Percentiles rank a stretch among this genome's conserved stretches.
Conservation (phyloP, 2,113 vertebrate species). For the Triplophysa dalaica region DNA sequence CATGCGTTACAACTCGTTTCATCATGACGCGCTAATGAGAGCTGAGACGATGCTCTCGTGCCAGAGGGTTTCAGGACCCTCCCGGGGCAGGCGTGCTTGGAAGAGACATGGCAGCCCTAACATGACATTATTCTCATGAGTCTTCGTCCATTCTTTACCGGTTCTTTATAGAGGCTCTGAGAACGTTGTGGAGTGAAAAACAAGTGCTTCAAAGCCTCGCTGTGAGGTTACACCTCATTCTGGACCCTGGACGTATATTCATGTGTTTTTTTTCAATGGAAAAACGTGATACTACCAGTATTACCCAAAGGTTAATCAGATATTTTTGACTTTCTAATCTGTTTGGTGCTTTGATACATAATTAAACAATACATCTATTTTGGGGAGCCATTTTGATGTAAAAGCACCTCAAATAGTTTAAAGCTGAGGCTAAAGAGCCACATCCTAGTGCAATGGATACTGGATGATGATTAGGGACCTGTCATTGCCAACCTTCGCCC, state of each 20-base stretch:
- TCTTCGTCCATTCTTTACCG: background rate
- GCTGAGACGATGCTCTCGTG: constrained; percentile 63
- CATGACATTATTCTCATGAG: background rate
- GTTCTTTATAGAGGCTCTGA: constrained; percentile 1
- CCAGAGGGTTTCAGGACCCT: constrained; percentile 60
- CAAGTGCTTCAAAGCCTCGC: background rate
- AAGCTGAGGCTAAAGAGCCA: constrained; percentile 24
- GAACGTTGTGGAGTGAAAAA: background rate
- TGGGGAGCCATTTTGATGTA: constrained; percentile 29
- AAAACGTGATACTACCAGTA: background rate
- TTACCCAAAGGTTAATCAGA: background rate
- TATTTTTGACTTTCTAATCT: background rate
- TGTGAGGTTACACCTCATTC: background rate
- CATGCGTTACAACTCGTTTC: constrained; percentile 78
- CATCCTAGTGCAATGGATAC: constrained; percentile 60
- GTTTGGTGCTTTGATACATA: constrained; percentile 31
- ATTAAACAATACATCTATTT: constrained; percentile 40
- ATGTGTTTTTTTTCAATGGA: background rate
- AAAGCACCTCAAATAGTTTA: constrained; percentile 36
- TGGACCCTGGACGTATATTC: background rate
- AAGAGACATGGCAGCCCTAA: constrained; percentile 34
- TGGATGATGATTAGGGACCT: constrained; percentile 70
- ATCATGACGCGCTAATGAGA: constrained; percentile 78
- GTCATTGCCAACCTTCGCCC: constrained; percentile 65
- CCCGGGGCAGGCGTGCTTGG: constrained; percentile 17